Percentiles rank a stretch among this genome's conserved stretches.
Conservation (phyloP, 64 coral and sea anemone genomes). For the Montipora cactus region DNA sequence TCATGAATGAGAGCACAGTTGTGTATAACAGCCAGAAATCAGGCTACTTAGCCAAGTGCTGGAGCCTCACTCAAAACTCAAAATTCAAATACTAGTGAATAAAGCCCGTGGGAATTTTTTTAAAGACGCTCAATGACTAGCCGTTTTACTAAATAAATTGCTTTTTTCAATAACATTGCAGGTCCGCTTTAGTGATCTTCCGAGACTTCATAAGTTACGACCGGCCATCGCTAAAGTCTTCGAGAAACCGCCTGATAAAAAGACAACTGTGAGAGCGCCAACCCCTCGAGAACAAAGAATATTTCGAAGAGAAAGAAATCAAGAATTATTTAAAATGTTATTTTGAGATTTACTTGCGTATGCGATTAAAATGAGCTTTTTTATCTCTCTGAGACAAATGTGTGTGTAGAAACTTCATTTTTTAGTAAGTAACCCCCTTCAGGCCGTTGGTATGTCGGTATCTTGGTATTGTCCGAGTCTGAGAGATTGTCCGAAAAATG, state of each 20-base stretch:
- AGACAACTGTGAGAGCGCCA: not conserved
- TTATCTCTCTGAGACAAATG: no score
- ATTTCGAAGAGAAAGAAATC: not conserved
- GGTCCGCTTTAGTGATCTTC: constrained; percentile 21
- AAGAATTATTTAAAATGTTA: constrained; percentile 15
- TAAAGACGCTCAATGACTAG: no score
- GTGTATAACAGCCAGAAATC: no score
- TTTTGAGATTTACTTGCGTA: not conserved
- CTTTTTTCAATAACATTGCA: not conserved
- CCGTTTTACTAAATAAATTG: not conserved
- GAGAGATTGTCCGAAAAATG: constrained; percentile 55
- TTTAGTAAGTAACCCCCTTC: no score
- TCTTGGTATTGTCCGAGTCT: not conserved
- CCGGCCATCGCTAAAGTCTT: constrained; percentile 18
- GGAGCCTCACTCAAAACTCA: no score
- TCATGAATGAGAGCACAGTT: no score
- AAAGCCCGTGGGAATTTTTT: no score
- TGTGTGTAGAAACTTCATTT: no score
- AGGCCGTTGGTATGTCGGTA: no score
- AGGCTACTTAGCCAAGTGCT: no score
- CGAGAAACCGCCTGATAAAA: not conserved
- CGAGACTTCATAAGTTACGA: constrained; percentile 1
- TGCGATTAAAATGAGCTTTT: not conserved
- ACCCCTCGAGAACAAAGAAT: constrained; percentile 3
- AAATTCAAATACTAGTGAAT: no score